Base-by-base conservation (phyloP, 92 coral and sea anemone species). In the Diadumene lineata region DNA sequence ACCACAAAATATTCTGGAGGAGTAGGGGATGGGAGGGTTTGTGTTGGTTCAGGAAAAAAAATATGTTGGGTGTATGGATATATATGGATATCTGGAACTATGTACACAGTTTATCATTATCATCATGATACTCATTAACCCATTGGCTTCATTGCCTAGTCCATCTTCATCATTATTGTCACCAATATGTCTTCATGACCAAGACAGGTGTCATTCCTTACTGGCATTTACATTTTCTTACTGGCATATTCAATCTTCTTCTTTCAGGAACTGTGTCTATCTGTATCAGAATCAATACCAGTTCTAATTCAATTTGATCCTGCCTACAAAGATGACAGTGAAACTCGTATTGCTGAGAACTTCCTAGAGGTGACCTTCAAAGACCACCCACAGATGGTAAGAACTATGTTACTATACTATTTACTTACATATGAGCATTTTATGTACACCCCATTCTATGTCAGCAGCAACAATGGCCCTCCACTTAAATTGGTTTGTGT, bases 251-350 rank as follows among this genome's bases (percentile, higher is more conserved):
- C 19, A 53, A 15, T 53, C 19, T 2, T 38, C 48, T 4, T 27
- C 11, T 34, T 3, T 63, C 22, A 96, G 99, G 91, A 68, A 56
- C 69, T 96, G 70, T 88, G 88, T 0, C 80, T 96, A 34, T 93
- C 80, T 43, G 90, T 89, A 38, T 89, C 85, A 7, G 92, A 92
- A 69, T 86, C 88, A 32, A 77, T 96, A 7, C 99, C 99, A 31
- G 96, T 92, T 11, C 77, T 92, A 38, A 89, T 96, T 56, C 97
- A 96, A 81, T 96, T 96, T 73, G 93, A 96, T 66, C 99, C 99
- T 31, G 87, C 94, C 1, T 96, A 92, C 81, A 93, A 92, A 74
- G 90, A 89, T 16, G 93, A 96, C 72, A 82, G 89, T 34, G 84
- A 88, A 24, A 92, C 91, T 11, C 88, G 99, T 72, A 86, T 93